Percentiles rank a stretch among this genome's conserved stretches.
These are phyloP conservation scores for Eulimnadia texana DNA, from an alignment of 1,140 invertebrate genomes.

Conservation along the genomic window DNA sequence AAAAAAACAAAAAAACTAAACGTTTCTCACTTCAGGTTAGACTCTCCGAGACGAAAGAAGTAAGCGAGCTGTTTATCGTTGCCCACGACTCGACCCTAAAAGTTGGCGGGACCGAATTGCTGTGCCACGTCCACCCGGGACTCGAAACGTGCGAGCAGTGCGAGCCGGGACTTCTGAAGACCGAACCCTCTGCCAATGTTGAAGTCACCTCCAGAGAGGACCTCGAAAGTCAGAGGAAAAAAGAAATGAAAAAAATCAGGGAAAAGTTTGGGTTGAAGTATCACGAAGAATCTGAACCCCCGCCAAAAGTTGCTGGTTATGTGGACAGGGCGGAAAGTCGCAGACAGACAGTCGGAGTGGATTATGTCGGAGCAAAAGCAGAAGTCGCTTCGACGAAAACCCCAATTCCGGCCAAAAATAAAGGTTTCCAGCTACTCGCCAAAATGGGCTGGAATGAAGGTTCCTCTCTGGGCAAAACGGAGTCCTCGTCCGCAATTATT, in stretches of 20 bases:
- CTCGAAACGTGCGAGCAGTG: constrained; percentile 73
- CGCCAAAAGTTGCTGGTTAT: constrained; percentile 31
- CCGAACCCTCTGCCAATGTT: neutral
- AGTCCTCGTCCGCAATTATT: constrained; percentile 7
- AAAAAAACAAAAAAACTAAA: neutral
- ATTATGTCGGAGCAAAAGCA: constrained; percentile 66
- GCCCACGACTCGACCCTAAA: constrained; percentile 20
- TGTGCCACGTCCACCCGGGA: constrained; percentile 75
- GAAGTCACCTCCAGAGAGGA: neutral
- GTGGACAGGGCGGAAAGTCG: constrained; percentile 63
- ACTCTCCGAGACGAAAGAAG: constrained; percentile 6
- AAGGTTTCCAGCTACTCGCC: constrained; percentile 71
- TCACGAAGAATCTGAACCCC: constrained; percentile 22
- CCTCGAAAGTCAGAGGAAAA: constrained; percentile 35
- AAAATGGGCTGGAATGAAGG: constrained; percentile 91
- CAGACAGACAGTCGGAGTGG: constrained; percentile 59
- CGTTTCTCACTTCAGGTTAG: constrained; percentile 33
- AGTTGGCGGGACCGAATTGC: constrained; percentile 52
- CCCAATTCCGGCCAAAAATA: constrained; percentile 58
- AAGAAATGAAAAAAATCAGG: constrained; percentile 58
- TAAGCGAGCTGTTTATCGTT: constrained; percentile 6
- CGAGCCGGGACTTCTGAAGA: constrained; percentile 56
- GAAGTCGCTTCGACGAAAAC: constrained; percentile 62
- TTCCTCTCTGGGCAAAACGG: constrained; percentile 55
- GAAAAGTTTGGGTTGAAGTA: constrained; percentile 57